Evolutionary conservation across 1,140 invertebrate species (phyloP), one percentile per base, ranked within the genome.

Genomic region (Aradophagus sp.): DNA sequence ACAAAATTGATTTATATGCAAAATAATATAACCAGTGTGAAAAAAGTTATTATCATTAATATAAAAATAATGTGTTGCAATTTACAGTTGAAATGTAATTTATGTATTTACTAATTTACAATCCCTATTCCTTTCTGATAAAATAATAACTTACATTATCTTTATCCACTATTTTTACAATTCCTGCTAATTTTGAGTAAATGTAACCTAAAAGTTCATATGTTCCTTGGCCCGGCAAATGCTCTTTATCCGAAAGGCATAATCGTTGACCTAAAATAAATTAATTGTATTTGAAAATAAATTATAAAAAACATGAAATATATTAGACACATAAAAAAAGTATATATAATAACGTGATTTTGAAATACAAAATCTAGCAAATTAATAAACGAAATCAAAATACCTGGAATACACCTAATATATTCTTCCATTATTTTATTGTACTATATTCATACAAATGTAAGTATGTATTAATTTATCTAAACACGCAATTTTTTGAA

Each of bases 151-250:
- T 80, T 83, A 93, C 89, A 77, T 91, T 89, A 56, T 90, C 88
- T 52, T 89, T 78, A 41, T 88, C 86, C 3, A 88, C 78, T 42
- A 92, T 84, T 78, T 90, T 87, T 1, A 96, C 88, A 48, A 90
- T 81, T 11, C 95, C 95, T 26, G 92, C 91, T 59, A 96, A 85
- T 74, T 90, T 91, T 0, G 95, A 90, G 83, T 94, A 95, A 74
- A 97, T 93, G 72, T 95, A 96, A 15, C 94, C 94, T 80, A 91
- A 88, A 55, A 91, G 87, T 78, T 92, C 91, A 77, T 95, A 95
- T 0, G 95, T 96, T 23, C 95, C 95, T 47, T 89, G 84, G 2
- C 93, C 93, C 11, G 90, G 79, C 10, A 91, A 80, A 76, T 91
- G 88, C 34, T 88, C 85, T 71, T 93, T 89, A 76, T 91, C 90